Evolutionary conservation across 2,797 vertebrate genomes (phyloP), one percentile per base, ranked within the genome.

Genomic region (Poliocrania exsul): DNA sequence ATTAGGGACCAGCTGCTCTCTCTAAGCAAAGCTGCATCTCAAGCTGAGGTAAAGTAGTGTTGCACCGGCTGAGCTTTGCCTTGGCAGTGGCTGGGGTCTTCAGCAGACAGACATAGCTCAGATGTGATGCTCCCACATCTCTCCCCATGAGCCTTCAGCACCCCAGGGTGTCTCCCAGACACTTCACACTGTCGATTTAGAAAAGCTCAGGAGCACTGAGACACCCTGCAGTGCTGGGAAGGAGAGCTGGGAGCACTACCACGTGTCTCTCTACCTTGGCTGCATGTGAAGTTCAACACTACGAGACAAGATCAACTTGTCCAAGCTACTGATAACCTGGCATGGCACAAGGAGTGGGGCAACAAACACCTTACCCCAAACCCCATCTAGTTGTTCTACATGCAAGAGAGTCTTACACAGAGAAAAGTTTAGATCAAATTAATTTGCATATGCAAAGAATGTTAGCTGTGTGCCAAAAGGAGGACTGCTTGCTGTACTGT

Each of bases 371-470:
- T 62, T 83, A 38, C 18, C 38, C 60, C n/a, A 75, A 80, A 49
- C 13, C 16, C 37, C n/a, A 56, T 5, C 24, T n/a, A 74, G 79
- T 67, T 20, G 1, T 78, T 91, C 80, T 64, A 90, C 54, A 56
- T 31, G n/a, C 38, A 95, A 82, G 57, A 82, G 37, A 71, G 18
- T 79, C 49, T 64, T 62, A 91, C 3, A 11, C 87, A 92, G 64
- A 5, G 4, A 35, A n/a, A 42, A 33, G 18, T 81, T 92, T 49
- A 69, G 49, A 78, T 73, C 86, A 90, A 95, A 90, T 85, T 67
- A 93, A 88, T 62, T 85, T 88, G 49, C 64, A 84, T 49, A 83
- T 82, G 83, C 86, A 84, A 93, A 93, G 51, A 92, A 87, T 74
- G 93, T 90, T 65, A 88, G 60, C 83, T 38, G 37, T 0, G 0